phyloP scores from a whole-genome alignment of 2,113 vertebrate genomes.

The Halcyon senegalensis region DNA sequence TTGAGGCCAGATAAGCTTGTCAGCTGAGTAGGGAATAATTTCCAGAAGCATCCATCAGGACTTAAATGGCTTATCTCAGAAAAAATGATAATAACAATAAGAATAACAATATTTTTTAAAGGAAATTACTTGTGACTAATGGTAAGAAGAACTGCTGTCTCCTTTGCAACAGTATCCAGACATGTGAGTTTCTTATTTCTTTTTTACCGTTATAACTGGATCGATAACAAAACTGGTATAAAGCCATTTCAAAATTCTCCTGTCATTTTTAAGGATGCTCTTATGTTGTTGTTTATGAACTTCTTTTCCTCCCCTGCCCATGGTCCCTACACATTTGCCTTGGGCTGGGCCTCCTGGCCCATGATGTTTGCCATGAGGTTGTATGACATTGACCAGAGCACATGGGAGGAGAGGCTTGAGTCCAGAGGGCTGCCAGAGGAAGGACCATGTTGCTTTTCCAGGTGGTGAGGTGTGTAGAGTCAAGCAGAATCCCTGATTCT shows the following conservation, averaged over 20 bases:
- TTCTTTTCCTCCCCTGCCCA: accelerated
- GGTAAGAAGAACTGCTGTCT: background rate
- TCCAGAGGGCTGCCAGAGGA: too few species aligned
- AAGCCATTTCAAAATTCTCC: background rate
- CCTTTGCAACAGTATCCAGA: background rate
- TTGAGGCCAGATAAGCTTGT: conserved; percentile 17
- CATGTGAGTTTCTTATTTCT: background rate
- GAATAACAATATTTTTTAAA: background rate
- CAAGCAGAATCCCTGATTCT: background rate
- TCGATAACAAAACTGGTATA: background rate
- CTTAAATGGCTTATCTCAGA: background rate
- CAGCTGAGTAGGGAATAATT: background rate
- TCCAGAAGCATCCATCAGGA: conserved; percentile 11
- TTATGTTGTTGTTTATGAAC: background rate
- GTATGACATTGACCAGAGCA: accelerated
- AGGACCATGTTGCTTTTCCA: background rate
- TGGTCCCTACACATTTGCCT: background rate
- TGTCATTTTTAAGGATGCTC: background rate
- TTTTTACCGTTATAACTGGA: background rate
- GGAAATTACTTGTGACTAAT: background rate
- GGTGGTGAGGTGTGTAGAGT: accelerated
- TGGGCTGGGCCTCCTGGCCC: background rate
- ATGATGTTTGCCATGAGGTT: background rate
- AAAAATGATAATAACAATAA: background rate
- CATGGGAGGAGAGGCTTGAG: background rate